Conservation (phyloP, 2,113 vertebrate genomes). For the Odocoileus virginianus region DNA sequence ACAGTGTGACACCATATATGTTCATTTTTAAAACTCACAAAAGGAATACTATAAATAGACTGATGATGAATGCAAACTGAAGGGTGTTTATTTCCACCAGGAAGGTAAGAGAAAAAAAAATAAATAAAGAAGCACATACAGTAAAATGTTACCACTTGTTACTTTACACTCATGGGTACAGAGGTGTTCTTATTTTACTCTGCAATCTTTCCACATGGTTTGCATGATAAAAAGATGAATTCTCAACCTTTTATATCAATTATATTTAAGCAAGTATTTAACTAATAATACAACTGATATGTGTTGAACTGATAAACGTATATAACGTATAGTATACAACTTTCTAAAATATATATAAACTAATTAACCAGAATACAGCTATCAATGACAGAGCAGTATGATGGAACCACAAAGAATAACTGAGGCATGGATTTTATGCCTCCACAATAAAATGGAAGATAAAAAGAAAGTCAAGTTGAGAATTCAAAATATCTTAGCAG, state of each 20-base stretch:
- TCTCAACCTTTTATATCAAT: neutral
- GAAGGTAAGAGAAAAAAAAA: neutral
- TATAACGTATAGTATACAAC: neutral
- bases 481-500: neutral
- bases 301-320: neutral
- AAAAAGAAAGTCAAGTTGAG: neutral
- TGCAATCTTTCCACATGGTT: neutral
- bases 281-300: neutral
- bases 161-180: neutral
- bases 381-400: neutral
- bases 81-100: neutral
- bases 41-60: neutral
- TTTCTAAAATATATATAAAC: neutral
- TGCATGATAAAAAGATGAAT: neutral
- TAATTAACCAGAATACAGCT: neutral
- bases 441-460: neutral
- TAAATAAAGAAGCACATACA: neutral
- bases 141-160: neutral
- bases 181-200: neutral
- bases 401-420: neutral
- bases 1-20: neutral
- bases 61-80: neutral
- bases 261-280: neutral
- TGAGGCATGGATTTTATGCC: neutral
- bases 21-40: neutral